These are phyloP conservation scores for Tauraco erythrolophus DNA, from an alignment of 2,113 vertebrate species.

Conservation along the genomic window DNA sequence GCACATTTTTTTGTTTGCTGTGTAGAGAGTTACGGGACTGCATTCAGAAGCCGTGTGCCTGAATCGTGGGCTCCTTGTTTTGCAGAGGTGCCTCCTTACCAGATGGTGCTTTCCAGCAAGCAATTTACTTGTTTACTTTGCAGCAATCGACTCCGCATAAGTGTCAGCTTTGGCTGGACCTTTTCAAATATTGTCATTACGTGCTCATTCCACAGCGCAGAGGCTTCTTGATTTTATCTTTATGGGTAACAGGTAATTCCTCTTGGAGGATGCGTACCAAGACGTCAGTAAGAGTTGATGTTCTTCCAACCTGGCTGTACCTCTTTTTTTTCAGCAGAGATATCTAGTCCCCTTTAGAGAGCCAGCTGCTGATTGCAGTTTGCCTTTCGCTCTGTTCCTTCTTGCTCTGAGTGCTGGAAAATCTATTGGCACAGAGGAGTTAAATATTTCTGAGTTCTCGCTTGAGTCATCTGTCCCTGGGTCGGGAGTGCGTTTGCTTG, in stretches of 20 bases:
- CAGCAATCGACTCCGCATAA: not conserved
- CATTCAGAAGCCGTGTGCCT: not conserved
- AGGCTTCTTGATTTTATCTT: not conserved
- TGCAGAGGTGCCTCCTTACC: not conserved
- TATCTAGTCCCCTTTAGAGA: not conserved
- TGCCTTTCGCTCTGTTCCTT: not conserved
- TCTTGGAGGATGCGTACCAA: not conserved
- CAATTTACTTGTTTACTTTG: constrained; percentile 29
- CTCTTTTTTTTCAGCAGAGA: not conserved
- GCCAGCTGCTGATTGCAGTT: not conserved
- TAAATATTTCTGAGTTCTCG: constrained; percentile 45
- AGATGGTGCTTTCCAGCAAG: constrained; percentile 8
- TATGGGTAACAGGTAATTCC: not conserved
- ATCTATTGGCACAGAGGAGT: constrained; percentile 34
- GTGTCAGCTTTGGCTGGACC: not conserved
- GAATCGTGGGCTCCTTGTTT: not conserved
- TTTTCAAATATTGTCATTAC: not conserved
- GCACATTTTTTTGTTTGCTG: not conserved
- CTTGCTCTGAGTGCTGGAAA: not conserved
- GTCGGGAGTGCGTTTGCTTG: constrained; percentile 21
- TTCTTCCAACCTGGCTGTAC: not conserved
- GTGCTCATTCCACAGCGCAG: not conserved
- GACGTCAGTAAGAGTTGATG: rapidly evolving
- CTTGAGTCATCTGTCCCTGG: constrained; percentile 59
- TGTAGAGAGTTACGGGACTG: not conserved